These are phyloP conservation scores for Muntiacus reevesi DNA, from an alignment of 2,113 vertebrate genomes.

Conservation along the genomic window DNA sequence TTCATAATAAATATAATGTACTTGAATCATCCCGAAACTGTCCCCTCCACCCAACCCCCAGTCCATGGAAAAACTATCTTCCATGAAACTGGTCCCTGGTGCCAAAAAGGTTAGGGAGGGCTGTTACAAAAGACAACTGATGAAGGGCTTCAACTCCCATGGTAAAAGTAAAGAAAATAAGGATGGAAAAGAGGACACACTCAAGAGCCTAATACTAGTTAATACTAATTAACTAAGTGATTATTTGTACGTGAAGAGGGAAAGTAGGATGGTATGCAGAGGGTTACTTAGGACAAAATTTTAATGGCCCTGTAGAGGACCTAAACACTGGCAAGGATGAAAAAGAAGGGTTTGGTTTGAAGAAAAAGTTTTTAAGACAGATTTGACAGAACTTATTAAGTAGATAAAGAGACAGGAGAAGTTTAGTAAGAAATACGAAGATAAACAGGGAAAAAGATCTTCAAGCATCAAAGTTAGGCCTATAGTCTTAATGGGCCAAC, in stretches of 20 bases:
- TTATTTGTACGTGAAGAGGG: not conserved
- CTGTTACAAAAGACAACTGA: not conserved
- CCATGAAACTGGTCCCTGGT: not conserved
- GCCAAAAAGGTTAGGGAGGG: not conserved
- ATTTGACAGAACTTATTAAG: not conserved
- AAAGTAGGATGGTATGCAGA: slow-evolving; percentile 5
- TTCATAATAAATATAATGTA: not conserved
- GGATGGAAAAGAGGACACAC: not conserved
- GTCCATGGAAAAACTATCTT: not conserved
- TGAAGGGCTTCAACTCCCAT: not conserved
- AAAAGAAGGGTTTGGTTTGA: not conserved
- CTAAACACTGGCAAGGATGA: not conserved
- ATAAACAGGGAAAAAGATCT: not conserved
- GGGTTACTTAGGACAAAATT: not conserved
- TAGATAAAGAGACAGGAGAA: not conserved
- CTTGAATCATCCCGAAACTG: not conserved
- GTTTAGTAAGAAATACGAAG: not conserved
- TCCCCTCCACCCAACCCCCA: not conserved
- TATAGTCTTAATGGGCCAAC: not conserved
- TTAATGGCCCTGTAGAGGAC: not conserved
- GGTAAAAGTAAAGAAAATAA: slow-evolving; percentile 23
- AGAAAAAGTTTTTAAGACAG: not conserved
- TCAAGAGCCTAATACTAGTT: not conserved
- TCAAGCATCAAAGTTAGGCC: not conserved
- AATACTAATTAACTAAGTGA: not conserved